Conservation (phyloP, 2,888 invertebrate genomes). For the Tetropium fuscum region DNA sequence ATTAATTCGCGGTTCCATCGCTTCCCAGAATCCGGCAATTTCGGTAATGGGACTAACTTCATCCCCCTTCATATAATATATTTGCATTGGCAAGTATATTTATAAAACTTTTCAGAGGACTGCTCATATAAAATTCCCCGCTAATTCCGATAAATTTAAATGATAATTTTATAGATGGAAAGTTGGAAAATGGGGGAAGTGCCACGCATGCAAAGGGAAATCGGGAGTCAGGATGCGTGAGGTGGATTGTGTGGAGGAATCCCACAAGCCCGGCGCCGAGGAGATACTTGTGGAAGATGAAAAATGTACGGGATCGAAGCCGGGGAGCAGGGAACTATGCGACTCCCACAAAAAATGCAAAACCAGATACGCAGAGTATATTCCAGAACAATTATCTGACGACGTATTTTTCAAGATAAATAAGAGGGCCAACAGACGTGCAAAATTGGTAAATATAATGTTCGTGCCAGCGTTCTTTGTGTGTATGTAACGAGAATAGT, state of each 20-base stretch:
- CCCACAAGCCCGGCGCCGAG: slow-evolving; percentile 64
- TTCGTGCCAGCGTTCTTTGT: too few species aligned
- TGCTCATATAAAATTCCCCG: slow-evolving; percentile 5
- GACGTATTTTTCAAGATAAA: slow-evolving; percentile 59
- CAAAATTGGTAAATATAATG: slow-evolving; percentile 33
- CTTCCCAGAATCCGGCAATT: too few species aligned
- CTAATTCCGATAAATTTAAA: not conserved
- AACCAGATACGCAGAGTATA: slow-evolving; percentile 43
- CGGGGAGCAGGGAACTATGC: slow-evolving; percentile 60
- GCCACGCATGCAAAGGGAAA: slow-evolving; percentile 69
- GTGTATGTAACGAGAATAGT: too few species aligned
- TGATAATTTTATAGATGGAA: slow-evolving; percentile 68
- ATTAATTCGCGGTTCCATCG: too few species aligned
- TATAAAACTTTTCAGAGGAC: not conserved
- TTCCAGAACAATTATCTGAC: slow-evolving; percentile 54
- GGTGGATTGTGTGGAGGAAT: slow-evolving; percentile 67
- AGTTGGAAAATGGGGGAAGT: slow-evolving; percentile 74
- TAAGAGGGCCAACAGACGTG: slow-evolving; percentile 30
- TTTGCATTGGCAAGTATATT: too few species aligned
- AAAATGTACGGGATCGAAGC: slow-evolving; percentile 58
- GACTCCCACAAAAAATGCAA: slow-evolving; percentile 58
- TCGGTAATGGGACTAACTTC: too few species aligned
- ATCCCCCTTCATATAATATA: too few species aligned
- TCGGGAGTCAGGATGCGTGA: slow-evolving; percentile 65
- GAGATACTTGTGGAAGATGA: slow-evolving; percentile 64